Conservation (phyloP, 2,797 vertebrate genomes). For the Esox lucius region DNA sequence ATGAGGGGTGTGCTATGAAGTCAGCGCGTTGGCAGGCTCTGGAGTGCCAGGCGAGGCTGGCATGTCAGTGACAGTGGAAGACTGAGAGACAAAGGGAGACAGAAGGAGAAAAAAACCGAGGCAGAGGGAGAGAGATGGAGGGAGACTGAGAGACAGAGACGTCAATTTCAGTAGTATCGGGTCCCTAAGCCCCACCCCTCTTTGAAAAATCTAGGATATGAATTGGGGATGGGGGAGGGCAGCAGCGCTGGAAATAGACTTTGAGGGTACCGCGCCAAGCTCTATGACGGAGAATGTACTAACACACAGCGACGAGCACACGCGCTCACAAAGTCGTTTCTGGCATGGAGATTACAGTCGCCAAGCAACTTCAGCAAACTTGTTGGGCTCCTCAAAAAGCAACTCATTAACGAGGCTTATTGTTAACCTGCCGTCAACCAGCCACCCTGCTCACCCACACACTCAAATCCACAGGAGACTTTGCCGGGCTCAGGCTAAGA, state of each 20-base stretch:
- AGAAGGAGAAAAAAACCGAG: not conserved
- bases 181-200: not conserved
- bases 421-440: not conserved
- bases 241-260: not conserved
- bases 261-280: too few species aligned
- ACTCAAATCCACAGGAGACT: not conserved
- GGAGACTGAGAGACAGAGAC: not conserved
- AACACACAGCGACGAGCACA: slow-evolving; percentile 14
- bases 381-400: slow-evolving; percentile 2
- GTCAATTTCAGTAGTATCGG: not conserved
- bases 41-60: not conserved
- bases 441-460: too few species aligned
- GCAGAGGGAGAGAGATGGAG: not conserved
- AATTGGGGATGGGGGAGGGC: not conserved
- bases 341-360: slow-evolving; percentile 39
- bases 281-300: not conserved
- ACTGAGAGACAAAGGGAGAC: not conserved
- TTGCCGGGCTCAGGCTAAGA: not conserved
- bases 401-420: not conserved
- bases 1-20: too few species aligned
- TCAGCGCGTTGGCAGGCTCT: not conserved
- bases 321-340: slow-evolving; percentile 40
- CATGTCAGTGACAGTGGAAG: not conserved
- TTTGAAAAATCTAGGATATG: slow-evolving; percentile 19
- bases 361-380: slow-evolving; percentile 37